Percentiles rank a stretch among this genome's conserved stretches.
phyloP scores from a whole-genome alignment of 2,797 vertebrate species.

The Acropternis orthonyx region DNA sequence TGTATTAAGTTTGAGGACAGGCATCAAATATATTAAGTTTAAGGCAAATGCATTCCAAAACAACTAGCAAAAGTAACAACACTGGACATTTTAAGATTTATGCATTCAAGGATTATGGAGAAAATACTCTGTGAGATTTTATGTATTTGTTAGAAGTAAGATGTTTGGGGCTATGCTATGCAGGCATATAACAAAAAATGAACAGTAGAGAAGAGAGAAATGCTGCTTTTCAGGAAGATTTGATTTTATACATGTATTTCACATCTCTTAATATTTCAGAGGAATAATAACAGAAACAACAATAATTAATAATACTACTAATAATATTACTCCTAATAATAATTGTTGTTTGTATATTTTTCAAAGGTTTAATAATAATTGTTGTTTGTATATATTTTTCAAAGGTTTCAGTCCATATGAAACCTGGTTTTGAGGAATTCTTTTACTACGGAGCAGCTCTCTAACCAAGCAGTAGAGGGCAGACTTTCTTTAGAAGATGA shows the following conservation, averaged over 20 bases:
- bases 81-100: not conserved
- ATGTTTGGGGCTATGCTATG: not conserved
- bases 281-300: not conserved
- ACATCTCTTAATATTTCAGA: not conserved
- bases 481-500: conserved; percentile 56
- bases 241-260: not conserved
- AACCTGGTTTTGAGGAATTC: not conserved
- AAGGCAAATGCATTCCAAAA: not conserved
- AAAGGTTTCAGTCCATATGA: not conserved
- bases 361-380: not conserved
- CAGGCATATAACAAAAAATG: not conserved
- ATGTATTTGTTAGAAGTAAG: not conserved
- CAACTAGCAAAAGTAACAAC: not conserved
- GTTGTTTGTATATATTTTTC: not conserved
- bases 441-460: not conserved
- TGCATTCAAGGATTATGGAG: not conserved
- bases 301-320: not conserved
- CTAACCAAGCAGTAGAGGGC: conserved; percentile 67
- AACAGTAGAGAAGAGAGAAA: not conserved
- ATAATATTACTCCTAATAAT: not conserved
- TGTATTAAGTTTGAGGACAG: not conserved
- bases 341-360: not conserved
- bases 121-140: not conserved
- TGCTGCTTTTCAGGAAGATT: not conserved
- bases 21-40: not conserved